phyloP scores from a whole-genome alignment of 2,888 invertebrate species.

The Hoplodrina blanda region DNA sequence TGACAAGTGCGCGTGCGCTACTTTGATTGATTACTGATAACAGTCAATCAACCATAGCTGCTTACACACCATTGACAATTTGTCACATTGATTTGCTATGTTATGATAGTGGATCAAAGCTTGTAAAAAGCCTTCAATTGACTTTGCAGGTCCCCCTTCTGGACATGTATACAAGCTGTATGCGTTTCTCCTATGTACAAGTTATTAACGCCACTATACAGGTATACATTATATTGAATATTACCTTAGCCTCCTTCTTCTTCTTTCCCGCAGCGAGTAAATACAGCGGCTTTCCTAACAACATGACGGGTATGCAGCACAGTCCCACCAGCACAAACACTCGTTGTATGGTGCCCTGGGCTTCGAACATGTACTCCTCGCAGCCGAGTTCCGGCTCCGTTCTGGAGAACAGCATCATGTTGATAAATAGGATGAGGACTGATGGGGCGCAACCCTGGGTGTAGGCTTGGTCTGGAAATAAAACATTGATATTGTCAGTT shows the following conservation, averaged over 20 bases:
- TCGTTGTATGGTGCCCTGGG: conserved; percentile 93
- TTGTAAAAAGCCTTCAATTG: no score
- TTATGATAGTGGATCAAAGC: no score
- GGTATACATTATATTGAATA: no score
- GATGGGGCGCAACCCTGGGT: conserved; percentile 96
- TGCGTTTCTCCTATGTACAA: no score
- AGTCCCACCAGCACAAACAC: conserved; percentile 95
- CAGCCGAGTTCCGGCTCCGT: conserved; percentile 85
- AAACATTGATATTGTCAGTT: neutral
- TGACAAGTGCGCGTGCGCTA: no score
- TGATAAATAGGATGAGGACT: conserved; percentile 99
- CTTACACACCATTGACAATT: no score
- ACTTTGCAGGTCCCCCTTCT: no score
- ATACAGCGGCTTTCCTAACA: conserved; percentile 97
- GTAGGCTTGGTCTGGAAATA: conserved; percentile 78
- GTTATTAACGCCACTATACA: no score
- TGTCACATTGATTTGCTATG: no score
- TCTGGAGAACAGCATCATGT: conserved; percentile 98
- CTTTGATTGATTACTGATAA: no score
- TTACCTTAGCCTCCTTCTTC: conserved; percentile 78
- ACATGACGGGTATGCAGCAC: conserved; percentile 97
- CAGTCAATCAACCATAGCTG: no score
- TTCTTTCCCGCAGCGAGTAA: conserved; percentile 89
- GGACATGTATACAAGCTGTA: no score
- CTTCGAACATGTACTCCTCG: conserved; percentile 92